A percentile compares a stretch with the other conserved stretches of the same genome.
Evolutionary conservation across 37 sponge, comb jelly and placozoan species (phyloP).

Genomic region (Ephydatia muelleri): DNA sequence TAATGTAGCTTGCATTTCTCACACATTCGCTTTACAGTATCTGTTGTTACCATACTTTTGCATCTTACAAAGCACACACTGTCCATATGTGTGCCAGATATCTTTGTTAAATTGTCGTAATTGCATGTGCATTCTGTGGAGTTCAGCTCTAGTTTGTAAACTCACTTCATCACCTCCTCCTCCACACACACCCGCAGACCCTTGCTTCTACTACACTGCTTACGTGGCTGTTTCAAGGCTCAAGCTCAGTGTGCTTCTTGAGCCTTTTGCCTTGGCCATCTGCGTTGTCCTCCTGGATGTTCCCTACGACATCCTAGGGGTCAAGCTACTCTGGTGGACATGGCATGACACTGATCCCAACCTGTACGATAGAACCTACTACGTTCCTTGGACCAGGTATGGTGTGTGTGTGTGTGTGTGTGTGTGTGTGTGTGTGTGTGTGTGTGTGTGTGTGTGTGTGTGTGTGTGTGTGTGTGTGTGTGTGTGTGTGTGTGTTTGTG

Average conservation of each 20-base stretch:
- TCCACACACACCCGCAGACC: slow-evolving; percentile 10
- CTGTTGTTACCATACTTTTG: too few relatives aligned
- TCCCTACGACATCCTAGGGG: slow-evolving; percentile 54
- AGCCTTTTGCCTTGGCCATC: slow-evolving; percentile 38
- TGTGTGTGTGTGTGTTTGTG: too few relatives aligned
- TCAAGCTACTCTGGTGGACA: slow-evolving; percentile 63
- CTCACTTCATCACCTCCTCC: neutral
- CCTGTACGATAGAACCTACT: slow-evolving; percentile 49
- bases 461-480: too few relatives aligned
- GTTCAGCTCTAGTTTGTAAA: neutral
- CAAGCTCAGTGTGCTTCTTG: slow-evolving; percentile 5
- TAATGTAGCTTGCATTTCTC: too few relatives aligned
- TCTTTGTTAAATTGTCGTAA: too few relatives aligned
- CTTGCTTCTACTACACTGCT: slow-evolving; percentile 34
- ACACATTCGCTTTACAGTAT: too few relatives aligned
- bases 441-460: too few relatives aligned
- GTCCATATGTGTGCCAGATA: too few relatives aligned
- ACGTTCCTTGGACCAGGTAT: slow-evolving; percentile 59
- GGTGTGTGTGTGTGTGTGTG: too few relatives aligned
- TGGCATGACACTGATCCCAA: slow-evolving; percentile 70
- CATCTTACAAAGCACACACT: too few relatives aligned
- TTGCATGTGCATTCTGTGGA: too few relatives aligned
- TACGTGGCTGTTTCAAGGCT: slow-evolving; percentile 23
- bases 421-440: too few relatives aligned
- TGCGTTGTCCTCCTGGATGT: slow-evolving; percentile 35